Evolutionary conservation across 2,797 vertebrate genomes (phyloP).

Genomic region (Loris lydekkerianus): DNA sequence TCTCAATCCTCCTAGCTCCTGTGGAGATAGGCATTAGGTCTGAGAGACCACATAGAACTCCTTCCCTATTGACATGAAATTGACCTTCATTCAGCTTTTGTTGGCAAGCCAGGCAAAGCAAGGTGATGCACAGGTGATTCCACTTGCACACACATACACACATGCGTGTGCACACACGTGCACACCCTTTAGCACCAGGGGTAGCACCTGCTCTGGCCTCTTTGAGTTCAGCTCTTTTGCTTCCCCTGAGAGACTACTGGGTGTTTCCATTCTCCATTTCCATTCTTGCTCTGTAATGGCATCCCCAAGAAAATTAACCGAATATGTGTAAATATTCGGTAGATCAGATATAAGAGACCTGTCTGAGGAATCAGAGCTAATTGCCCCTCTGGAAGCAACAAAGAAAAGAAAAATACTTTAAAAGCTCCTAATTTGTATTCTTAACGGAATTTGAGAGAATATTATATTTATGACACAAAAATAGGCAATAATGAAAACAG

Average conservation of each 20-base stretch:
- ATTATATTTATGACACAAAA: slow-evolving; percentile 78
- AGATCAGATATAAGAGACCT: not conserved
- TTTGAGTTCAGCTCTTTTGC: not conserved
- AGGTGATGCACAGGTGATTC: not conserved
- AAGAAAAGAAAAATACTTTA: slow-evolving; percentile 44
- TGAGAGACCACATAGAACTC: not conserved
- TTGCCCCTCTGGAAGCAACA: slow-evolving; percentile 57
- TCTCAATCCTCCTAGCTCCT: not conserved
- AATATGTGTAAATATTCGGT: not conserved
- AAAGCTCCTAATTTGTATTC: slow-evolving; percentile 80
- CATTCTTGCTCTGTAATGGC: not conserved
- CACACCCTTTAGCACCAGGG: not conserved
- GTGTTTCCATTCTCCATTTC: not conserved
- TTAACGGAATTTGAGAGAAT: slow-evolving; percentile 72
- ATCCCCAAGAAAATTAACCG: slow-evolving; percentile 32
- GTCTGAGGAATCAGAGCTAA: slow-evolving; percentile 59
- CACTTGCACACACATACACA: too few species aligned
- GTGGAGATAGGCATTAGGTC: not conserved
- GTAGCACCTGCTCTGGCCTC: not conserved
- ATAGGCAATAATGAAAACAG: slow-evolving; percentile 81
- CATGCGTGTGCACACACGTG: not conserved
- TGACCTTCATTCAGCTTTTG: not conserved
- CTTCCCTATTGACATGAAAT: not conserved
- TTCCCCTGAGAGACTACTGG: not conserved
- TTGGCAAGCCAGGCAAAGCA: not conserved